These are phyloP conservation scores for Notiomystis cincta DNA, from an alignment of 2,113 vertebrate species.

Conservation along the genomic window DNA sequence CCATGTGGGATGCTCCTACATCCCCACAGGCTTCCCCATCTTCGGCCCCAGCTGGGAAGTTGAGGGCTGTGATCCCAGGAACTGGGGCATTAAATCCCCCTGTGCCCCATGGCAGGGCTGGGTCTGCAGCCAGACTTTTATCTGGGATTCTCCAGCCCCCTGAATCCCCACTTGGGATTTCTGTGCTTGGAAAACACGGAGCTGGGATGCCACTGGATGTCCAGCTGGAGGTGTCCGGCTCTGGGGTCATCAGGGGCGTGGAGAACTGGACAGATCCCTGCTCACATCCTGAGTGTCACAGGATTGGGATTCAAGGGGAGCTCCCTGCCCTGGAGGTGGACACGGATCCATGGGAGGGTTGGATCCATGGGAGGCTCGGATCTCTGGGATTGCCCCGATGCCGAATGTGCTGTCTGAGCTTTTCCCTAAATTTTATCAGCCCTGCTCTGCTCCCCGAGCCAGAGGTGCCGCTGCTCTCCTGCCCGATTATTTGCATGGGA, in stretches of 20 bases:
- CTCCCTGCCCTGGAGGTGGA: neutral
- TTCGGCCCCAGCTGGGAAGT: rapidly evolving
- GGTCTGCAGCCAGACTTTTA: neutral
- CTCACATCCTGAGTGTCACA: rapidly evolving
- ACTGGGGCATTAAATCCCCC: rapidly evolving
- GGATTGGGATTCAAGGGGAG: neutral
- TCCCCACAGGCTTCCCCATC: neutral
- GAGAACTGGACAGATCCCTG: neutral
- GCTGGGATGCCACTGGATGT: rapidly evolving
- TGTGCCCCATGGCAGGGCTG: neutral
- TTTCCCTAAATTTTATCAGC: rapidly evolving
- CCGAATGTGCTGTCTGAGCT: rapidly evolving
- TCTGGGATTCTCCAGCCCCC: neutral
- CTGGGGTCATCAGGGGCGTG: neutral
- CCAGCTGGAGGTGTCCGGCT: neutral
- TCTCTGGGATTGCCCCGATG: rapidly evolving
- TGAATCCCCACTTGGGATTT: no score
- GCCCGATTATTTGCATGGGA: neutral
- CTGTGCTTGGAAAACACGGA: no score
- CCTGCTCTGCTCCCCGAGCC: neutral
- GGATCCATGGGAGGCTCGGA: neutral
- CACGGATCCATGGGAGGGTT: neutral
- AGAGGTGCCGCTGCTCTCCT: neutral
- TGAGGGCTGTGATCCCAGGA: neutral
- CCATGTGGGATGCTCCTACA: no score